Base-by-base conservation (phyloP, 2,113 vertebrate species). In the Spea multiplicata region DNA sequence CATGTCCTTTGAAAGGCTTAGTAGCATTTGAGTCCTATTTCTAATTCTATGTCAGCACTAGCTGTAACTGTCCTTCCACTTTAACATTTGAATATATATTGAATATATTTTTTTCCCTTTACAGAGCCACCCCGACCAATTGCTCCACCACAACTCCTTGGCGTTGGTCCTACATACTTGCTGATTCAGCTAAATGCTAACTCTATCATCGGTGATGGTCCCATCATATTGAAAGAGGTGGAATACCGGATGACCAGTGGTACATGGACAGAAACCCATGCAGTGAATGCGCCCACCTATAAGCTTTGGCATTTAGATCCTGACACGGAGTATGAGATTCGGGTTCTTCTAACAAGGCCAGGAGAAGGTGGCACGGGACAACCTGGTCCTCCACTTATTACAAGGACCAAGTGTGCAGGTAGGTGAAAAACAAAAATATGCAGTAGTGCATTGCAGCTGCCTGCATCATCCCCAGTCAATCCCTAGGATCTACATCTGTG, bases 281-380 rank as follows among this genome's bases (percentile, higher is more conserved):
- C 97, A 0, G 97, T 99, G 76, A 99, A 97, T 9, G 96, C 96
- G 0, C 95, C 96, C 0, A 97, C 96, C 2, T 99, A 99, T 75
- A 99, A 99, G 73, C 86, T 99, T 8, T 99, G 97, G 97, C 97
- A 99, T 84, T 91, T 99, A 76, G 97, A 99, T 82, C 97, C 97
- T 0, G 97, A 99, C 86, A 99, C 97, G 0, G 96, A 99, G 61
- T 99, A 99, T 0, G 97, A 99, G 87, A 96, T 99, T 84, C 88
- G 95, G 3, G 97, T 99, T 30, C 85, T 99, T 12, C 94, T 99
- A 3, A 99, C 97, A 3, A 89, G 97, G 65, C 97, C 97, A 0
- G 97, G 97, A 0, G 97, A 99, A 88, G 97, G 97, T 0, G 97
- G 97, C 2, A 99, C 97, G 0, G 97, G 97, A 0, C 94, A 95